Conservation (phyloP, 1,140 invertebrate genomes). For the Euborellia annulipes region DNA sequence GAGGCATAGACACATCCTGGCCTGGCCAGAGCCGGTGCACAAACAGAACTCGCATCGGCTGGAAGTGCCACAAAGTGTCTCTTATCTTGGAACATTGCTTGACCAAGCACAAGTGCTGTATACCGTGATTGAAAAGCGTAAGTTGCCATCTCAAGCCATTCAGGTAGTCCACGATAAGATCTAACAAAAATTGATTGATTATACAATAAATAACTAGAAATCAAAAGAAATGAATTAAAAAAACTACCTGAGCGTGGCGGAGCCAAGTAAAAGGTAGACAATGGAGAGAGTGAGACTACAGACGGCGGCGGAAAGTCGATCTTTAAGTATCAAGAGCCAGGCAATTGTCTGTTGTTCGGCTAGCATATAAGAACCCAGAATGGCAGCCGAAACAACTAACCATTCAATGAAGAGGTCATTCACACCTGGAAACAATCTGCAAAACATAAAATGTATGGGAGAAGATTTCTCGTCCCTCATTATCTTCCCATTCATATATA, state of each 20-base stretch:
- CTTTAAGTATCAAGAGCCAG: conserved; percentile 63
- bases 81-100: conserved; percentile 53
- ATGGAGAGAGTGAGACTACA: conserved; percentile 57
- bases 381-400: conserved; percentile 39
- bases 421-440: conserved; percentile 15
- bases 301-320: conserved; percentile 54
- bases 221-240: too few relatives aligned
- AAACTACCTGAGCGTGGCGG: conserved; percentile 66
- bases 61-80: conserved; percentile 22
- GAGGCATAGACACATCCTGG: too few relatives aligned
- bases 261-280: conserved; percentile 55
- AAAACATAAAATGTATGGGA: too few relatives aligned
- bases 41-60: too few relatives aligned
- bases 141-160: conserved; percentile 64
- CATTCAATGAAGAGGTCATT: conserved; percentile 26
- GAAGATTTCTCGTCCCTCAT: too few relatives aligned
- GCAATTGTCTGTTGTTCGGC: conserved; percentile 72
- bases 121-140: conserved; percentile 63
- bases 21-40: too few relatives aligned
- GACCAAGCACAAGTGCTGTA: conserved; percentile 50
- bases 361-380: conserved; percentile 66
- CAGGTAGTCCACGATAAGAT: conserved; percentile 44
- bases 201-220: background rate
- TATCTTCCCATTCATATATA: too few relatives aligned
- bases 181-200: conserved; percentile 11